Evolutionary conservation across 2,888 invertebrate genomes (phyloP), one percentile per base, ranked within the genome.

Genomic region (Lacanobia wlatinum): DNA sequence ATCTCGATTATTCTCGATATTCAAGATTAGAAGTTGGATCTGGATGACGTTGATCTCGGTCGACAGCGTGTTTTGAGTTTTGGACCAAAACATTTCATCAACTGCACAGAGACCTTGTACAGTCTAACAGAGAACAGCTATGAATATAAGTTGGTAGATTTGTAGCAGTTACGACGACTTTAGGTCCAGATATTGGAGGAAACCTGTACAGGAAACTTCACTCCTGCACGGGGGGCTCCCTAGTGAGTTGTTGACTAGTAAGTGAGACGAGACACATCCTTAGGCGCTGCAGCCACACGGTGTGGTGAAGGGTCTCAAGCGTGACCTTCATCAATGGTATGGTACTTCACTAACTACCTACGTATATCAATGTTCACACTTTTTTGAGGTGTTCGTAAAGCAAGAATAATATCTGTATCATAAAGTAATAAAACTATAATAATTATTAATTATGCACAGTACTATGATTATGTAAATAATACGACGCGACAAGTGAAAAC

Each of bases 391-490:
- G 40, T 18, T 14, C 14, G 2, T 12, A 4, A 3, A 38, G 8
- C n/a, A 48, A 46, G n/a, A 10, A 40, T 73, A 38, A 21, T 40
- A 18, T 10, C n/a, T n/a, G 18, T 34, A 52, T 74, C 10, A 18
- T 43, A 43, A 18, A 23, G 18, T 65, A 28, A 76, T 64, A 64
- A 43, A 66, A 67, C 34, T 34, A n/a, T n/a, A n/a, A n/a, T n/a
- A n/a, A n/a, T 67, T 58, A 28, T 23, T 69, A 52, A 66, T 46
- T 77, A 73, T 52, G 50, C 56, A 58, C 43, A 52, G 46, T 60
- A 48, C 23, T 66, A 18, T 46, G 21, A 61, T 62, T 64, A 68
- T 50, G 67, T 56, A 34, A 72, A 69, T 63, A 77, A 67, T 72
- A 71, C 3, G 10, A 65, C 48, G 28, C 16, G 62, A 65, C 83